These are phyloP conservation scores for Megathymus violae DNA, from an alignment of 1,140 invertebrate species.

Conservation along the genomic window DNA sequence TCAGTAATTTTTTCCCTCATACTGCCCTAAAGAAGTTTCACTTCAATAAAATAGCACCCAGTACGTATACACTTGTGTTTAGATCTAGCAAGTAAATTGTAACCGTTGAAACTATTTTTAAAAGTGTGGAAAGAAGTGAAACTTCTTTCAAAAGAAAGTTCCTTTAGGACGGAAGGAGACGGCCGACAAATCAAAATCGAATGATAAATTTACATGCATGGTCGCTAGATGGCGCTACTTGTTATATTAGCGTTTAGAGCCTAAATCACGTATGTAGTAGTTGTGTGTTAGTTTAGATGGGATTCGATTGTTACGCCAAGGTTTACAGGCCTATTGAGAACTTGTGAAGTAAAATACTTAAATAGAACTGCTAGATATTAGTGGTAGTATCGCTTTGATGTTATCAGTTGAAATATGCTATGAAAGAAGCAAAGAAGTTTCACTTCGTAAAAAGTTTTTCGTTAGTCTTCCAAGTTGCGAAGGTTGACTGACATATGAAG, in stretches of 20 bases:
- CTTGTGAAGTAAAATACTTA: background rate
- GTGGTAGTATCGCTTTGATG: too few relatives aligned
- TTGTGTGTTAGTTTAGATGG: background rate
- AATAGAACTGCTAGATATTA: background rate
- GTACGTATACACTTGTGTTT: slow-evolving; percentile 21
- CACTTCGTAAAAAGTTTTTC: slow-evolving; percentile 47
- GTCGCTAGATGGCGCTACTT: slow-evolving; percentile 15
- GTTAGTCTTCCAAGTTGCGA: slow-evolving; percentile 72
- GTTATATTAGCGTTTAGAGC: slow-evolving; percentile 1
- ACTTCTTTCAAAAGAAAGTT: slow-evolving; percentile 20
- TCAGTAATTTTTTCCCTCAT: too few relatives aligned
- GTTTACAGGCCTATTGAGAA: background rate
- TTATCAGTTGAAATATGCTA: background rate
- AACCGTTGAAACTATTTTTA: slow-evolving; percentile 13
- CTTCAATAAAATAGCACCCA: background rate
- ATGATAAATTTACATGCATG: background rate
- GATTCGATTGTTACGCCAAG: background rate
- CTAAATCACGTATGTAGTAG: background rate
- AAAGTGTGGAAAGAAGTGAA: slow-evolving; percentile 27
- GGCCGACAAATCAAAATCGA: background rate
- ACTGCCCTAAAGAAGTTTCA: too few relatives aligned
- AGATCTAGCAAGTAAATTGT: slow-evolving; percentile 14
- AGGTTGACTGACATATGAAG: slow-evolving; percentile 67
- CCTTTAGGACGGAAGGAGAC: background rate
- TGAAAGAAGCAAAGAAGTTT: slow-evolving; percentile 25